A percentile compares a stretch with the other conserved stretches of the same genome.
phyloP scores from a whole-genome alignment of 2,797 vertebrate genomes.

The Tenualosa ilisha region DNA sequence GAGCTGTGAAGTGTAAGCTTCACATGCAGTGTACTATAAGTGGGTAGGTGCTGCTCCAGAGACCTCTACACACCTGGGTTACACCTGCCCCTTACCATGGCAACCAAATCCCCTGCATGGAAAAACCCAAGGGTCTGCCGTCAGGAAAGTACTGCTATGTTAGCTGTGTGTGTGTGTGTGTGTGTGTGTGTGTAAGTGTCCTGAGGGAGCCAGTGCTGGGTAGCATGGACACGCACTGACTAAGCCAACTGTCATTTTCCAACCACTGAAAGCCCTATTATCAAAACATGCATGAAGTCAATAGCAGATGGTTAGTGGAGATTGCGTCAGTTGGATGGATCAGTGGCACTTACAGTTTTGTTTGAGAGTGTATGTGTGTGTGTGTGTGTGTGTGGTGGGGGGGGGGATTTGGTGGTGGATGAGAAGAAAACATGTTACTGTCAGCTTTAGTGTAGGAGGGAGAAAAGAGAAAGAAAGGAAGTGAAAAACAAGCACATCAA shows the following conservation, averaged over 20 bases:
- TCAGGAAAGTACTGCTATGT: slow-evolving; percentile 12
- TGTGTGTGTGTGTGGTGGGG: not conserved
- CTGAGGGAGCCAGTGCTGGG: not conserved
- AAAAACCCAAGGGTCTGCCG: slow-evolving; percentile 12
- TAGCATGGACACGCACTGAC: not conserved
- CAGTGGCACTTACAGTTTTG: not conserved
- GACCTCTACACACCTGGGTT: slow-evolving; percentile 42
- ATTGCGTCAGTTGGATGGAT: slow-evolving; percentile 11
- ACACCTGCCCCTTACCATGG: slow-evolving; percentile 47
- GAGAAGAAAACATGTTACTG: not conserved
- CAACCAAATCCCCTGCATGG: slow-evolving; percentile 49
- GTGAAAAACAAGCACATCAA: not conserved
- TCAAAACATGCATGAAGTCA: slow-evolving; percentile 4
- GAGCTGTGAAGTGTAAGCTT: not conserved
- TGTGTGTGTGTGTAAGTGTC: not conserved
- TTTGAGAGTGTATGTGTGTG: not conserved
- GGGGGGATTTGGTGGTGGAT: not conserved
- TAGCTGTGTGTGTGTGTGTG: not conserved
- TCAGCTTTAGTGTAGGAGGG: not conserved
- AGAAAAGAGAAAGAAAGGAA: not conserved
- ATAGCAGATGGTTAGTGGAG: slow-evolving; percentile 13
- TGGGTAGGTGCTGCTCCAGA: slow-evolving; percentile 30
- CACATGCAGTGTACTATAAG: not conserved
- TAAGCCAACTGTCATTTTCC: slow-evolving; percentile 15
- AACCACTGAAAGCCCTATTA: not conserved